phyloP scores from a whole-genome alignment of 2,888 invertebrate genomes.

The Andrena dorsata region DNA sequence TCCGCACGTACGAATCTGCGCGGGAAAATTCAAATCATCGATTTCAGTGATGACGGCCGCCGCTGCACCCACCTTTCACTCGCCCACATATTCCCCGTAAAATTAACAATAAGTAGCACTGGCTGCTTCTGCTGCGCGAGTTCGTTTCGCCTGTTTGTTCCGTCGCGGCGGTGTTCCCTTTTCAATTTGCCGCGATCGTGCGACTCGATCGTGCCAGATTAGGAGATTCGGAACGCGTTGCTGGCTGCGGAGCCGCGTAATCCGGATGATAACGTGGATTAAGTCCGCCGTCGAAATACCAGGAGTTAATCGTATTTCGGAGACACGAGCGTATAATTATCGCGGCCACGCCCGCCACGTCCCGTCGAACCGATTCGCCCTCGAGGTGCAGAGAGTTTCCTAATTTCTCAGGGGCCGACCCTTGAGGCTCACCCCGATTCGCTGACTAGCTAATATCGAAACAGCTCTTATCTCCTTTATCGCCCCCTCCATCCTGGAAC shows the following conservation, averaged over 20 bases:
- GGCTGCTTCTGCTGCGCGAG: neutral
- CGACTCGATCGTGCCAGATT: conserved; percentile 14
- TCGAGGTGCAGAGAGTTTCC: conserved; percentile 27
- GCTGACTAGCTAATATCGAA: conserved; percentile 49
- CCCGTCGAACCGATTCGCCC: conserved; percentile 47
- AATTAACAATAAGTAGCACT: too few relatives aligned
- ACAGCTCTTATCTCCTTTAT: conserved; percentile 35
- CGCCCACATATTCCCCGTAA: too few relatives aligned
- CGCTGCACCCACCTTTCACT: too few relatives aligned
- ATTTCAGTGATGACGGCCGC: too few relatives aligned
- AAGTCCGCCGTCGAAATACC: conserved; percentile 74
- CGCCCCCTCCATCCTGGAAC: neutral
- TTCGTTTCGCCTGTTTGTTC: neutral
- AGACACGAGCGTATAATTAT: conserved; percentile 71
- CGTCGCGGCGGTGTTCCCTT: neutral
- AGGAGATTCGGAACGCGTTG: conserved; percentile 40
- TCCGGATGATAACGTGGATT: conserved; percentile 76
- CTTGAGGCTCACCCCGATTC: conserved; percentile 44
- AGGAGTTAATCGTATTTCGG: conserved; percentile 75
- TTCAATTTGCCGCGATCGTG: conserved; percentile 28
- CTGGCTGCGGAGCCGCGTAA: conserved; percentile 65
- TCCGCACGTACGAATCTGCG: too few relatives aligned
- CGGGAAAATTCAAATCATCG: too few relatives aligned
- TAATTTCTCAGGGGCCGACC: conserved; percentile 51
- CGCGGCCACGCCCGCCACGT: conserved; percentile 56